Base-by-base conservation (phyloP, 2,113 vertebrate species). In the Limnothrissa miodon region DNA sequence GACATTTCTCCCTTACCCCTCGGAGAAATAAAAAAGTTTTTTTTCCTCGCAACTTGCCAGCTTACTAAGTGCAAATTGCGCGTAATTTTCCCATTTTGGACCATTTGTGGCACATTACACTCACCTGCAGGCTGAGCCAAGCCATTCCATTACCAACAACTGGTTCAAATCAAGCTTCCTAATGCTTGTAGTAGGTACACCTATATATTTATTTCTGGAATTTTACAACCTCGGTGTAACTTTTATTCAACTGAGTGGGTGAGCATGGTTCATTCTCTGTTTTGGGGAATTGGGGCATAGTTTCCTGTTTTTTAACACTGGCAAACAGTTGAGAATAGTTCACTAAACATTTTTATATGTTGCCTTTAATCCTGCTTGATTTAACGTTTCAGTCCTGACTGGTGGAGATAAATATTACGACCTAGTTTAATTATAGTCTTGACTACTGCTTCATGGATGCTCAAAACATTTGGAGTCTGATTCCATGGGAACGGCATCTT, bases 11-110 rank as follows among this genome's bases (percentile, higher is more conserved):
- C 84, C 79, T 84, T 83, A 80, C 42, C 83, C 79, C 79, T 85
- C 80, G 70, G 83, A 80, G 81, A 83, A 86, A 84, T 42, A 80
- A 86, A 33, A 56, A 36, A 74, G 33, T 11, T 74, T 44, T 88
- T 87, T 87, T 83, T 86, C 90, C 83, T 80, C 82, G 84, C 79
- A 45, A 33, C 56, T 46, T 46, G 74, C 85, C 87, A 86, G 87
- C 82, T 81, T 83, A 80, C 86, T 78, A 82, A 86, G 85, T 59
- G 85, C 82, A 90, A 87, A 90, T 81, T 44, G 89, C 62, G 78
- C 79, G 78, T 85, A 84, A 88, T 91, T 85, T 88, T 78, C 86
- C 86, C 46, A 86, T 78, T 87, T 86, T 80, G 82, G 78, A 82
- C 78, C 10, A 84, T 83, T 84, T 85, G 81, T 80, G 83, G 79